Conservation (phyloP, 2,113 vertebrate genomes). For the Aplodontia rufa region DNA sequence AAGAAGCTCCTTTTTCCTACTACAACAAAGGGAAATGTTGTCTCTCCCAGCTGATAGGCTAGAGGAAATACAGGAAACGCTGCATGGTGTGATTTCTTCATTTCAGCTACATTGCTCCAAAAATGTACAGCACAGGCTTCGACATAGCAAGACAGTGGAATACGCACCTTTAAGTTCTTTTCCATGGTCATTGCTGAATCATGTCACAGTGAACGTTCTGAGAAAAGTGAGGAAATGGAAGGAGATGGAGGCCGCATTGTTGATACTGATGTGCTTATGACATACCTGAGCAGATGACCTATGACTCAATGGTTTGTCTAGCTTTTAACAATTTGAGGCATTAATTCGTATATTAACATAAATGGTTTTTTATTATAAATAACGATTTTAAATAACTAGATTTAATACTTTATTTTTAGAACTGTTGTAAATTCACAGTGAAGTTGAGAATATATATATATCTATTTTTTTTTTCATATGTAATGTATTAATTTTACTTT, state of each 20-base stretch:
- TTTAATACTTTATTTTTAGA: background rate
- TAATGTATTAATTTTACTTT: background rate
- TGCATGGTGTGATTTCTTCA: background rate
- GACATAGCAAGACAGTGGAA: background rate
- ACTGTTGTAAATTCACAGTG: background rate
- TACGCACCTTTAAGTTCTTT: background rate
- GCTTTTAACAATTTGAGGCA: constrained; percentile 38
- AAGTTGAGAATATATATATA: background rate
- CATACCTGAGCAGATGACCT: background rate
- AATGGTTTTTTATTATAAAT: background rate
- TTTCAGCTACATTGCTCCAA: background rate
- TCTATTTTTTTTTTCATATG: background rate
- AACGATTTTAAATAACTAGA: background rate
- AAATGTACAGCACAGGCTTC: background rate
- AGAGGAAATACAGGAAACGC: background rate
- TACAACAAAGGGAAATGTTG: background rate
- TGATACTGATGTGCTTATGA: background rate
- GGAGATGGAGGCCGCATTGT: background rate
- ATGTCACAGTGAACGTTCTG: background rate
- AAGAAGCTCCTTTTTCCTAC: background rate
- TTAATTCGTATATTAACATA: background rate
- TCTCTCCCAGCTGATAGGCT: background rate
- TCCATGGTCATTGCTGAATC: background rate
- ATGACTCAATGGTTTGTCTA: background rate
- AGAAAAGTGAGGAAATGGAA: background rate